Evolutionary conservation across 2,113 vertebrate species (phyloP), one percentile per base, ranked within the genome.

Genomic region (Apeltes quadracus): DNA sequence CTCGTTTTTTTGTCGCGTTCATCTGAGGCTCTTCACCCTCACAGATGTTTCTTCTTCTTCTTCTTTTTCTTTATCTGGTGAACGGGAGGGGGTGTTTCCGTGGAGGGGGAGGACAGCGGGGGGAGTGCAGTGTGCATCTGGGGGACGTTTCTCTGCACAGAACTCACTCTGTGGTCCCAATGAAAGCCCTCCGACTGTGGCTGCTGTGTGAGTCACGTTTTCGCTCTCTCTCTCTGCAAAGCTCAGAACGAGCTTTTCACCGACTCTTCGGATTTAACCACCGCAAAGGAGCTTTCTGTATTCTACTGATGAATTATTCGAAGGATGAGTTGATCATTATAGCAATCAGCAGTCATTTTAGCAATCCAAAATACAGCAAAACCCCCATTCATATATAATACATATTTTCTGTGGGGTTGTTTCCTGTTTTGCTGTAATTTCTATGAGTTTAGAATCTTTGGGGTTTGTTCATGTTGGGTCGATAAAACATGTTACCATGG

Each of bases 21-120:
- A 43, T 58, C 41, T 32, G 75, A 69, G 16, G 72, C 64, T 65
- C 46, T 25, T 61, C 69, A 2, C 22, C 23, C 59, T 9, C 44
- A 10, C 39, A 2, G 57, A 51, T 69, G 66, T 13, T 66, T 54
- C n/a, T n/a, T n/a, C n/a, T n/a, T n/a, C n/a, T n/a, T n/a, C n/a
- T n/a, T n/a, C n/a, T 46, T 5, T 34, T 7, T 6, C 7, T 34
- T 1, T 34, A 5, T 44, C 39, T 23, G 78, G 83, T 82, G 81
- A 84, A 59, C n/a, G 65, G 44, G 57, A 75, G 67, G 34, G 16
- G 57, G 71, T 93, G 93, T 94, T 92, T 92, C 91, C 91, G 92
- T 92, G 93, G 93, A 92, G 90, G 85, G 85, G 88, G 87, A 64
- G 76, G 67, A 15, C 16, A 64, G 83, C 85, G 84, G 82, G 78